phyloP scores from a whole-genome alignment of 2,888 invertebrate genomes.

The Napeogenes inachia region DNA sequence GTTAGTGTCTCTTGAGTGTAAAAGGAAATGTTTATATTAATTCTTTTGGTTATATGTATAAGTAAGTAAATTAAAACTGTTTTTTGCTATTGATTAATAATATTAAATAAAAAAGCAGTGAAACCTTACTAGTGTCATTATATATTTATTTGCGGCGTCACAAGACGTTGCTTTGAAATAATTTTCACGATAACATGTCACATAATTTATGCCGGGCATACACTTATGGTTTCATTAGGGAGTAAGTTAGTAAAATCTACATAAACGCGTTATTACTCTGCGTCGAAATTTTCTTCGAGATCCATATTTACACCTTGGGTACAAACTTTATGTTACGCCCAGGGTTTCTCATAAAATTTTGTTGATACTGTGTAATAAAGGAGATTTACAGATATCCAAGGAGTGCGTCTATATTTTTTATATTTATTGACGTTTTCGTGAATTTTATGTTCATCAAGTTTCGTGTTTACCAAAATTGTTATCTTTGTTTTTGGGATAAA shows the following conservation, averaged over 20 bases:
- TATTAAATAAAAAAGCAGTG: too few species aligned
- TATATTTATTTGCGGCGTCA: too few species aligned
- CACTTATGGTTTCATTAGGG: constrained; percentile 61
- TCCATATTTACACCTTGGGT: constrained; percentile 35
- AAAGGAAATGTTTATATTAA: too few species aligned
- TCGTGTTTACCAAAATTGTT: constrained; percentile 7
- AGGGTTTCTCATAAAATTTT: constrained; percentile 40
- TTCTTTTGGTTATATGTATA: too few species aligned
- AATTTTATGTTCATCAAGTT: constrained; percentile 22
- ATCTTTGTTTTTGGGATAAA: neutral
- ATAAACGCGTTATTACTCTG: constrained; percentile 60
- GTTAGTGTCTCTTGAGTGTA: too few species aligned
- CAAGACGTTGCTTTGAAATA: constrained; percentile 26
- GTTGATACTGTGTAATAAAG: constrained; percentile 32
- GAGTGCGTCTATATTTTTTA: constrained; percentile 18
- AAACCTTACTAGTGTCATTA: too few species aligned
- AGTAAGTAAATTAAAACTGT: too few species aligned
- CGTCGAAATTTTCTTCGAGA: constrained; percentile 46
- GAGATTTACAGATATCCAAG: constrained; percentile 30
- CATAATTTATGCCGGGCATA: constrained; percentile 57
- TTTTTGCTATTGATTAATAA: too few species aligned
- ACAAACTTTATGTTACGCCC: constrained; percentile 36
- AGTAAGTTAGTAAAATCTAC: constrained; percentile 62
- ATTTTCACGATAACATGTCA: constrained; percentile 49
- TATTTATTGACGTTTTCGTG: constrained; percentile 17